Base-by-base conservation (phyloP, 2,888 invertebrate genomes). In the Xestoiulus laeticollis region DNA sequence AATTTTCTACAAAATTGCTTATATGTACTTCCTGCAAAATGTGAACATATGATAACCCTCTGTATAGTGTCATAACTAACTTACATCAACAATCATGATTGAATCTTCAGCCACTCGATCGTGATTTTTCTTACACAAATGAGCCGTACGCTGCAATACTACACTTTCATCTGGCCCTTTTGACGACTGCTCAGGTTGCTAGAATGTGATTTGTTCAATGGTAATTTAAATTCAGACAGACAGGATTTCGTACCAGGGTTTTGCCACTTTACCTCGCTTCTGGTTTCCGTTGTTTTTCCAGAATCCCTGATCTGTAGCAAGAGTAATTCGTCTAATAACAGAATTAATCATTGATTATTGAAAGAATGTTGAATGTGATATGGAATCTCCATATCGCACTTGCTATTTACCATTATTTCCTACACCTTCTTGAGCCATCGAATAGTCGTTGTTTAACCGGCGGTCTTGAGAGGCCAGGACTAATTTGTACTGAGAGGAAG, bases 401-500 rank as follows among this genome's bases (percentile, higher is more conserved):
- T 48, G 48, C 48, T 38, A 85, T 38, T 89, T 90, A 91, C 92
- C 92, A 90, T 92, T 91, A 78, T 92, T 92, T 89, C 90, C 90
- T 0, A 92, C 90, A 38, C 89, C 91, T 89, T 91, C 91, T 85
- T 91, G 90, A 22, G 89, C 86, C 26, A 93, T 88, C 2, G 92
- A 91, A 88, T 90, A 90, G 38, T 92, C 92, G 88, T 92, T 92
- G 59, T 90, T 90, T 32, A 93, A 88, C 38, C 91, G 90, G 85
- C 91, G 90, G 38, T 91, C 91, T 22, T 82, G 26, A 16, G 91
- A 90, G 10, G 92, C 91, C n/a, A 91, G 89, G 16, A 92, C 90
- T 85, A 92, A 90, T 90, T 91, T 91, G 89, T 92, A 92, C 86
- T 92, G 91, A 48, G 92, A 90, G 0, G 92, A 91, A 88, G 90